Base-by-base conservation (phyloP, 1,140 invertebrate genomes). In the Agraylea sexmaculata region DNA sequence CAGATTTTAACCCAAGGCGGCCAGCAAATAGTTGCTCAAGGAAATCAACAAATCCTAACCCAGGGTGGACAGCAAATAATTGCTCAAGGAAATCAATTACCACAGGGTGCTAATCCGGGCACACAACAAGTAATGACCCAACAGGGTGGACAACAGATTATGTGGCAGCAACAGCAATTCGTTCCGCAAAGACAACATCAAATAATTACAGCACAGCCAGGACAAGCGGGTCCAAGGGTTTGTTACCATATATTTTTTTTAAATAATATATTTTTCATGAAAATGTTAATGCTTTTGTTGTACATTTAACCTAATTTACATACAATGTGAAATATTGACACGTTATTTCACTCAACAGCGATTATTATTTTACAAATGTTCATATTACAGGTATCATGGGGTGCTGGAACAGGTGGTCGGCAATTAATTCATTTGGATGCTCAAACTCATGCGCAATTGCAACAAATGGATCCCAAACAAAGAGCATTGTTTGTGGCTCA, bases 401-500 rank as follows among this genome's bases (percentile, higher is more conserved):
- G 59, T 4, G 60, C 60, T 0, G 59, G 58, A 4, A 57, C 57
- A 2, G 61, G 61, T 8, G 64, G 61, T 0, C 49, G 64, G 1
- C 80, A 84, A 47, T 64, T 78, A 22, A 87, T 84, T 37, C 82
- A 82, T 34, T 58, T 85, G 37, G 83, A 85, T 53, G 78, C 79
- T 4, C 79, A 83, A 45, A 83, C 82, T 3, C 82, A 86, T 52
- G 79, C 82, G n/a, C 80, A 87, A 45, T 57, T 86, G 18, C 82
- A 87, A 51, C 80, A 84, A 39, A 75, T 87, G 72, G 79, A 83
- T 52, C 79, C 80, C 0, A 73, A 80, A 38, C 81, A 87, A 47
- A 66, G 80, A 19, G 77, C 78, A 2, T 69, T 83, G 52, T 86
- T 85, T 50, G 75, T 87, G 0, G 74, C 81, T 4, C 81, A 81